Conservation (phyloP, 1,140 invertebrate genomes). For the Panagrolaimus sp. region DNA sequence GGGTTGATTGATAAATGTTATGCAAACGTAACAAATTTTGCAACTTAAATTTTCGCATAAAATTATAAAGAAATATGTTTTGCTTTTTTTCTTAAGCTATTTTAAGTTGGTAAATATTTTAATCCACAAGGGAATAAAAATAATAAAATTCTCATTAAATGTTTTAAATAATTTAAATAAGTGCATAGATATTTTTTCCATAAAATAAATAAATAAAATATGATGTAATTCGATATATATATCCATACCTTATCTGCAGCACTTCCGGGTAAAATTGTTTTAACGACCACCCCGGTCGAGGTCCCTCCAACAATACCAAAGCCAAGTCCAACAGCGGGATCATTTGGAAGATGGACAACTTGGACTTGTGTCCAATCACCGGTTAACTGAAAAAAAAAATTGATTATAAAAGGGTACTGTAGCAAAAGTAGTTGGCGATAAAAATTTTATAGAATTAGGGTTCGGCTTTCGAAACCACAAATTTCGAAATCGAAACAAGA, state of each 20-base stretch:
- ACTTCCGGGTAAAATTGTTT: constrained; percentile 83
- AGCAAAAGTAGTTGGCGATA: too few species aligned
- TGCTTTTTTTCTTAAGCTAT: not conserved
- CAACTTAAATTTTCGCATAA: too few species aligned
- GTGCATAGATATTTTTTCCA: too few species aligned
- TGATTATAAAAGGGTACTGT: too few species aligned
- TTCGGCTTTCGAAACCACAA: too few species aligned
- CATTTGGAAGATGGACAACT: constrained; percentile 52
- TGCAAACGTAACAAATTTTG: too few species aligned
- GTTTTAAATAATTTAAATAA: too few species aligned
- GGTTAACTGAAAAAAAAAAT: constrained; percentile 53
- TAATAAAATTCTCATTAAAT: not conserved
- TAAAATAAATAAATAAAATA: not conserved
- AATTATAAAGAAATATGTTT: not conserved
- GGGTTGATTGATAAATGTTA: too few species aligned
- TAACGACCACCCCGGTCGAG: constrained; percentile 91
- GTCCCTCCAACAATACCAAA: constrained; percentile 75
- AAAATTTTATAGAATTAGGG: too few species aligned
- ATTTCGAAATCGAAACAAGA: too few species aligned
- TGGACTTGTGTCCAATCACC: constrained; percentile 57
- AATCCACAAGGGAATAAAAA: not conserved
- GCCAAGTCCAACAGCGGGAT: constrained; percentile 25
- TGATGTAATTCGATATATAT: not conserved
- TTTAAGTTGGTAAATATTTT: not conserved
- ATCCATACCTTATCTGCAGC: constrained; percentile 75